Base-by-base conservation (phyloP, 2,113 vertebrate genomes). In the Hemiprocne comata region DNA sequence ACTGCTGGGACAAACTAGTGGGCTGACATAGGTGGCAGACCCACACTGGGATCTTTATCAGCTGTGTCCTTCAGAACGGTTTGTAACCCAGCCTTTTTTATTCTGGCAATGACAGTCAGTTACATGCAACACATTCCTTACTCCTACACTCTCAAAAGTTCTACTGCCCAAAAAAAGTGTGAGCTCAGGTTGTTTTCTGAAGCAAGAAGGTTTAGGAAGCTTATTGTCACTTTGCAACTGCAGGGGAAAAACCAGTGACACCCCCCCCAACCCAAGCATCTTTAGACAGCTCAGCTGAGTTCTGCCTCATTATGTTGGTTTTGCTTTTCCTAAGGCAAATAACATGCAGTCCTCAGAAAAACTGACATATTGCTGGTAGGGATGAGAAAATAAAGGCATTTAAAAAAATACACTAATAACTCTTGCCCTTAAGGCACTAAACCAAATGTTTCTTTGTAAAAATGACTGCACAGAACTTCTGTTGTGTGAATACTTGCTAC, bases 271-370 rank as follows among this genome's bases (percentile, higher is more conserved):
- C 3, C 25, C 44, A 17, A 82, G 83, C 90, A 72, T 72, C 83
- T 61, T 90, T 14, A 71, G 84, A 91, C 85, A 75, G 88, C 79
- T 94, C 78, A 85, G 67, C 91, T 66, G 36, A 2, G 65, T 61
- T 97, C 94, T 91, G 94, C 91, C 84, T 96, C 85, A 93, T 96
- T 96, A 95, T 69, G 86, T 72, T 92, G 66, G 87, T 96, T 94
- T 89, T 72, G 57, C 90, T 87, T 86, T 72, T 94, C 94, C 90
- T 76, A 66, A 87, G 88, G 94, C 89, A 0, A 94, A 38, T 42
- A 87, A 69, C 83, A 70, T 23, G 50, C 76, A 81, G 69, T 70
- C 80, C 85, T 77, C 77, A 58, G 28, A 61, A 82, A 79, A 93
- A 80, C 4, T 44, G 74, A 94, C 78, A 89, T 67, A 73, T 89